Evolutionary conservation across 2,888 invertebrate genomes (phyloP).

Genomic region (Cryptocephalus moraei): DNA sequence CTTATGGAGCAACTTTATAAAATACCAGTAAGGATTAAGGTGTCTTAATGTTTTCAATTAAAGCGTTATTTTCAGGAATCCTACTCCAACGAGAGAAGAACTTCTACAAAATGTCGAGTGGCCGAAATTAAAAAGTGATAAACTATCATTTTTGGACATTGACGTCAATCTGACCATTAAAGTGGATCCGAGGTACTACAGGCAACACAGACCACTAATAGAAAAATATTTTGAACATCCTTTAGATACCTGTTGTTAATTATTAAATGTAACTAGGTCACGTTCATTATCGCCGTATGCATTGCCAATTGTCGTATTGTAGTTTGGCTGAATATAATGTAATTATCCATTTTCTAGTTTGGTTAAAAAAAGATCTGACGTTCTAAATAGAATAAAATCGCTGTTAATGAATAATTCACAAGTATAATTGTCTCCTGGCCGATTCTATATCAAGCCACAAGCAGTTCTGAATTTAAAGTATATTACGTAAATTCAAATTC

Average conservation of each 20-base stretch:
- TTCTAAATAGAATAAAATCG: no score
- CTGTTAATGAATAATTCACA: no score
- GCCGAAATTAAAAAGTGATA: slow-evolving; percentile 8
- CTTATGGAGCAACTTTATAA: slow-evolving; percentile 12
- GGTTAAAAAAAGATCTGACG: no score
- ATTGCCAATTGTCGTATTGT: no score
- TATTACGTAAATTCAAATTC: no score
- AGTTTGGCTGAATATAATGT: no score
- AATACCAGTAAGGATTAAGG: slow-evolving; percentile 8
- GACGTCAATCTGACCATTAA: slow-evolving; percentile 8
- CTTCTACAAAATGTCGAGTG: slow-evolving; percentile 11
- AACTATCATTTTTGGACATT: slow-evolving; percentile 10
- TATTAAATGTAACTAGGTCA: no score
- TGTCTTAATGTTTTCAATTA: neutral
- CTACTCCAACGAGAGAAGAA: slow-evolving; percentile 9
- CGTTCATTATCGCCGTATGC: no score
- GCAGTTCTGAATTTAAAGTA: no score
- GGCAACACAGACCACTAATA: slow-evolving; percentile 6
- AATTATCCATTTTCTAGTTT: no score
- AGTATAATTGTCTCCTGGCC: no score
- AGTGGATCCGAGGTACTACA: slow-evolving; percentile 8
- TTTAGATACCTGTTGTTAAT: neutral
- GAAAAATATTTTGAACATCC: slow-evolving; percentile 10
- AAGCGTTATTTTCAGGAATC: slow-evolving; percentile 3
- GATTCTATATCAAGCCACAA: no score